Evolutionary conservation across 2,888 invertebrate genomes (phyloP).

Genomic region (Drosophila anomelani): DNA sequence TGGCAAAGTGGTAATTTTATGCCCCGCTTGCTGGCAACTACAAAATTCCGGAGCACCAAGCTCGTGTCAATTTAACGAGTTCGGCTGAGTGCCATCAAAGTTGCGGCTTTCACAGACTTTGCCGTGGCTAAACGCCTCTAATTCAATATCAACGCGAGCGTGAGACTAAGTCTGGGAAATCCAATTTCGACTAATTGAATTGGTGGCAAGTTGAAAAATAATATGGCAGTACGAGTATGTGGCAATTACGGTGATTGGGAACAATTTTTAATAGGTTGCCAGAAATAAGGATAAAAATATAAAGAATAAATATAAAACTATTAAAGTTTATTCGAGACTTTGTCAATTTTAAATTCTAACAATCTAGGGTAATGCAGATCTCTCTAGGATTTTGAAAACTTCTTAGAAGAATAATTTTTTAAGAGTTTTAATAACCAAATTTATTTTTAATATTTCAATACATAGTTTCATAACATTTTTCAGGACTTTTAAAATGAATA

Average conservation of each 20-base stretch:
- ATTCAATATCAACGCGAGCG: constrained; percentile 59
- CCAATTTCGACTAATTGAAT: constrained; percentile 71
- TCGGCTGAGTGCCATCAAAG: constrained; percentile 51
- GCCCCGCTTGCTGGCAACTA: constrained; percentile 60
- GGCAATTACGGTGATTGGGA: constrained; percentile 1
- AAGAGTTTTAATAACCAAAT: too few relatives aligned
- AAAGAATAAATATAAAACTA: too few relatives aligned
- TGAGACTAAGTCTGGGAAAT: constrained; percentile 36
- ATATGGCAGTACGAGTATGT: constrained; percentile 7
- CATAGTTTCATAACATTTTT: too few relatives aligned
- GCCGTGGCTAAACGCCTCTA: constrained; percentile 54
- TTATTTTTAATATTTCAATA: too few relatives aligned
- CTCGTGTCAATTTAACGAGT: constrained; percentile 54
- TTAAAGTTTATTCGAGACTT: too few relatives aligned
- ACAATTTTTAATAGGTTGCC: not conserved
- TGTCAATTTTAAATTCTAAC: too few relatives aligned
- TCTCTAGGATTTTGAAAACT: too few relatives aligned
- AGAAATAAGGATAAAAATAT: not conserved
- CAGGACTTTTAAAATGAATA: too few relatives aligned
- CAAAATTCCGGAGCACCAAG: constrained; percentile 39
- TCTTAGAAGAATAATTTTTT: too few relatives aligned
- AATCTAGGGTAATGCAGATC: too few relatives aligned
- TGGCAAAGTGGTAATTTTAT: constrained; percentile 76
- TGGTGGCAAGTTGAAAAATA: constrained; percentile 31
- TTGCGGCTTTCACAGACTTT: constrained; percentile 46